Evolutionary conservation across 2,888 invertebrate species (phyloP).

Genomic region (Drosophila crucigera): DNA sequence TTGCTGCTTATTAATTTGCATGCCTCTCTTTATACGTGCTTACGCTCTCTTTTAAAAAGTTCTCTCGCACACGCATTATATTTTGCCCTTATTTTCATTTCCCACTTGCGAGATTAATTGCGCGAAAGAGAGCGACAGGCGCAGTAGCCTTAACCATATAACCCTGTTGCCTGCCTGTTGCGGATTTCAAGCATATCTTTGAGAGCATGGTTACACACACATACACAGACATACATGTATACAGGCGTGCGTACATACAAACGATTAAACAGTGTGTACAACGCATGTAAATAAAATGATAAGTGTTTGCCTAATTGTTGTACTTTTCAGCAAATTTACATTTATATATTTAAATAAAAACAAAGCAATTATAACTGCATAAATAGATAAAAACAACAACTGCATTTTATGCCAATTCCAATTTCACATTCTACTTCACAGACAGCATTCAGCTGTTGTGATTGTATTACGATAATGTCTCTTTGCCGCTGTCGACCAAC

Average conservation of each 20-base stretch:
- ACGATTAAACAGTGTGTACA: constrained; percentile 3
- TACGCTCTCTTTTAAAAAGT: neutral
- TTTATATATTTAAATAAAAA: neutral
- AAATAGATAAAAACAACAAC: neutral
- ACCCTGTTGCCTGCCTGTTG: constrained; percentile 63
- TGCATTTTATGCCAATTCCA: neutral
- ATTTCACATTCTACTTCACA: neutral
- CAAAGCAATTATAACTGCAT: neutral
- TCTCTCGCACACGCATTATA: neutral
- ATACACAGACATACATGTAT: neutral
- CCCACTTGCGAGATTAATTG: neutral
- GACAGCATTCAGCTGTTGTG: constrained; percentile 5
- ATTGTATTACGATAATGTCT: neutral
- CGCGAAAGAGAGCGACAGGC: constrained; percentile 18
- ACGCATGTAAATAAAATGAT: neutral
- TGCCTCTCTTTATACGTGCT: neutral
- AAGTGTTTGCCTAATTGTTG: neutral
- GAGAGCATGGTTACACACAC: neutral
- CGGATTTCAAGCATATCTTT: constrained; percentile 24
- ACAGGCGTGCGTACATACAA: neutral
- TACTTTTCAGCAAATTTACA: neutral
- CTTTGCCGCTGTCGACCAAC: neutral
- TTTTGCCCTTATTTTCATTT: neutral
- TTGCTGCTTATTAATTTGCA: neutral
- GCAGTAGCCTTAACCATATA: constrained; percentile 40